Base-by-base conservation (phyloP, 2,797 vertebrate species). In the Cephalopachus bancanus region DNA sequence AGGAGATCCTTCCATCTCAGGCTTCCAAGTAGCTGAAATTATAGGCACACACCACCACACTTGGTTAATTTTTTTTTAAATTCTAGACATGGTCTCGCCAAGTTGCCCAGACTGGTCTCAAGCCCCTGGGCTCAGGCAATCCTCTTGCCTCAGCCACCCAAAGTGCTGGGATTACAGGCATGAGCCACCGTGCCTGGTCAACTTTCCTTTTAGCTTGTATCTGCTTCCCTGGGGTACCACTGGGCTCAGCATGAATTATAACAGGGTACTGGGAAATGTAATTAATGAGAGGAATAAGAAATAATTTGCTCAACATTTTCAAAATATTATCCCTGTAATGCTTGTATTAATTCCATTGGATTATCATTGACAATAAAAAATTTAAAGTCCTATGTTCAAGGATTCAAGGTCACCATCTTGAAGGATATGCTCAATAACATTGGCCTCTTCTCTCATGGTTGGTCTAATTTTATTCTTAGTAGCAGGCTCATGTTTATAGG, bases 281-380 rank as follows among this genome's bases (percentile, higher is more conserved):
- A 59, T 93, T 87, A 88, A 53, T 69, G 83, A 81, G 30, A 1
- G n/a, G 49, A 92, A 74, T 16, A 74, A 94, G 83, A 84, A 83
- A 53, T 37, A 69, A 37, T 15, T 8, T 91, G 2, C 9, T 80
- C 17, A 89, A 91, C 88, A 91, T 37, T 91, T 86, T 64, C 2
- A 80, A 59, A 64, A 76, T 65, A 87, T 75, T 75, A 65, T 75
- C 0, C 20, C 9, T 85, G 1, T 24, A 57, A 2, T 80, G 24
- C 7, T 78, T 62, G n/a, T 49, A 79, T 91, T 95, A 76, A 86
- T 90, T 91, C 91, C 28, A 7, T 19, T 67, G 22, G 51, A 33
- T 93, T 81, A 72, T 22, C 22, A 57, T 2, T 72, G 51, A 81
- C 94, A 92, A 69, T n/a, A 90, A 26, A 49, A 64, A 59, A 22